These are phyloP conservation scores for Hypolimnas misippus DNA, from an alignment of 2,888 invertebrate genomes.

Conservation along the genomic window DNA sequence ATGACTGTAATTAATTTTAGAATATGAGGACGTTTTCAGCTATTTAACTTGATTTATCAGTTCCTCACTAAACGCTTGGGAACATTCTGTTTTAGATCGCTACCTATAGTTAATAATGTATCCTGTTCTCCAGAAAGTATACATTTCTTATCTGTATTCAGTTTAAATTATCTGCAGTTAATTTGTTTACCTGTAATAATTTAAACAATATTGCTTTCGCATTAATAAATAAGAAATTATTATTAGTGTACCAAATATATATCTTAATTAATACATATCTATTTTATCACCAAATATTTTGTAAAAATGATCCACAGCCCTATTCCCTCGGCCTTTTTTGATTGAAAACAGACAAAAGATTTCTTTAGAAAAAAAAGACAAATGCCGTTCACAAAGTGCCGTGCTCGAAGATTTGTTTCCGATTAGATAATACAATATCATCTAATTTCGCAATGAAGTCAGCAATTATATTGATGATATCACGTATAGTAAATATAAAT, in stretches of 20 bases:
- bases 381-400: slow-evolving; percentile 67
- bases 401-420: slow-evolving; percentile 62
- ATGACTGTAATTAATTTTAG: slow-evolving; percentile 38
- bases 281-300: background rate
- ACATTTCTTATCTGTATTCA: too few species aligned
- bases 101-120: background rate
- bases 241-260: too few species aligned
- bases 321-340: slow-evolving; percentile 49
- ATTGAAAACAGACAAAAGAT: slow-evolving; percentile 73
- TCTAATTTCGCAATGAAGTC: slow-evolving; percentile 62
- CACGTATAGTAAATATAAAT: too few species aligned
- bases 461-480: slow-evolving; percentile 49
- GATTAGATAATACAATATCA: slow-evolving; percentile 65
- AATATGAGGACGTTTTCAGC: slow-evolving; percentile 35
- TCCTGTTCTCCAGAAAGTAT: background rate
- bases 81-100: background rate
- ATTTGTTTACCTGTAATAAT: too few species aligned
- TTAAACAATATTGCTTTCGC: too few species aligned
- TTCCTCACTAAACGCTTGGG: slow-evolving; percentile 1
- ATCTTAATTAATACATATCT: too few species aligned
- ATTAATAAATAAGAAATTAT: too few species aligned
- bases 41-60: slow-evolving; percentile 27
- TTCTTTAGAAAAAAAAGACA: slow-evolving; percentile 64
- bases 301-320: slow-evolving; percentile 22
- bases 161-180: too few species aligned